Evolutionary conservation across 2,888 invertebrate species (phyloP), one percentile per base, ranked within the genome.

Genomic region (Lycophotia porphyrea): DNA sequence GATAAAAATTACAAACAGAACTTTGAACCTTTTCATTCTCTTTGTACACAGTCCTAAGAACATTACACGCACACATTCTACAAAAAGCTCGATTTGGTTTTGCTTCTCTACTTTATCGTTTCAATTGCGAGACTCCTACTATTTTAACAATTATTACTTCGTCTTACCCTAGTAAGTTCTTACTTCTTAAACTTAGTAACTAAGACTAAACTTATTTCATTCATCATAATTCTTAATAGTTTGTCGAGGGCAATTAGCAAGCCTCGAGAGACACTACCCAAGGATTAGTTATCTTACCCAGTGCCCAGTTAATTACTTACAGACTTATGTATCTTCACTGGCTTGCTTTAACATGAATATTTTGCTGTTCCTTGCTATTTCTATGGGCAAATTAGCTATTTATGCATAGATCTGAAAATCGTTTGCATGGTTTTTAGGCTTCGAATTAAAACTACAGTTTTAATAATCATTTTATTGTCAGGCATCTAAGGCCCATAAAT

Each of bases 231-330:
- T 78, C 24, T 78, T 55, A 69, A 47, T 52, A 65, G 44, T 80
- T 71, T 31, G 70, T 68, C 81, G 47, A 36, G 63, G 34, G 13
- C 61, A 69, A 84, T 82, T 82, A 75, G 42, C 60, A 34, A 63
- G 36, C 60, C 68, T 63, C 69, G 31, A 27, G 44, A 31, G 85
- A 82, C 36, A 66, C 5, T 81, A 49, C 63, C 65, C 85, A 75
- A 75, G 75, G 58, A 63, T 75, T 65, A 65, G 55, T 81, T 75
- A 63, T 39, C 68, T 74, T 52, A 66, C 31, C 47, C 34, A 69
- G 58, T 63, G n/a, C 39, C n/a, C 21, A 27, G 63, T 42, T 75
- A 44, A 76, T 81, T 78, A 78, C 36, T 49, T 80, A 21, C 65
- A 65, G 15, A 65, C 63, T 49, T 49, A 34, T n/a, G 39, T 36